Base-by-base conservation (phyloP, 2,797 vertebrate species). In the Alfaro cultratus region DNA sequence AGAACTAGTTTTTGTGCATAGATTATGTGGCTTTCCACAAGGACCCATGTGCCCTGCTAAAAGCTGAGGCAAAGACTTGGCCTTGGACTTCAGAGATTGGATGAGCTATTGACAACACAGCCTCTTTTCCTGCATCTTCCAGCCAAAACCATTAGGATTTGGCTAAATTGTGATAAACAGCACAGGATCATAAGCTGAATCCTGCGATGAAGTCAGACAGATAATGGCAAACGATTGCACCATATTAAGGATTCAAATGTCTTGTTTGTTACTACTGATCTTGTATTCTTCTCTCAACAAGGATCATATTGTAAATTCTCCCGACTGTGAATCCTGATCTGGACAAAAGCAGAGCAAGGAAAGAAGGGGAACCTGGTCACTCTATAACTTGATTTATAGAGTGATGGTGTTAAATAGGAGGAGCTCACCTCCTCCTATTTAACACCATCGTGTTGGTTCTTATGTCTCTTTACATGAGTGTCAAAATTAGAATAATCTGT, bases 381-480 rank as follows among this genome's bases (percentile, higher is more conserved):
- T n/a, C n/a, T n/a, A n/a, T n/a, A n/a, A n/a, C n/a, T n/a, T n/a
- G n/a, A n/a, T n/a, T n/a, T n/a, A n/a, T n/a, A n/a, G n/a, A n/a
- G n/a, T n/a, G n/a, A n/a, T n/a, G n/a, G n/a, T n/a, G n/a, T n/a
- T n/a, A n/a, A n/a, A n/a, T n/a, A n/a, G n/a, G n/a, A n/a, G n/a
- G n/a, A 71, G 36, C 80, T 75, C 55, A 73, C 43, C 72, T 75
- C 36, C 67, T 53, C 82, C 75, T 78, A 67, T 57, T 51, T 68
- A 68, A 51, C 43, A 21, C 79, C 73, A 79, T 83, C 76, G 86
- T 73, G 62, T 72, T 53, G 74, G 79, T 83, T 84, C 77, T 74
- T 18, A 76, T 78, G 91, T 95, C 87, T 90, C 86, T 92, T 85
- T 87, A 76, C 83, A 77, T 94, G 81, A 88, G 80, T 71, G 89